Conservation (phyloP, 2,113 vertebrate species). For the Callithrix jacchus region DNA sequence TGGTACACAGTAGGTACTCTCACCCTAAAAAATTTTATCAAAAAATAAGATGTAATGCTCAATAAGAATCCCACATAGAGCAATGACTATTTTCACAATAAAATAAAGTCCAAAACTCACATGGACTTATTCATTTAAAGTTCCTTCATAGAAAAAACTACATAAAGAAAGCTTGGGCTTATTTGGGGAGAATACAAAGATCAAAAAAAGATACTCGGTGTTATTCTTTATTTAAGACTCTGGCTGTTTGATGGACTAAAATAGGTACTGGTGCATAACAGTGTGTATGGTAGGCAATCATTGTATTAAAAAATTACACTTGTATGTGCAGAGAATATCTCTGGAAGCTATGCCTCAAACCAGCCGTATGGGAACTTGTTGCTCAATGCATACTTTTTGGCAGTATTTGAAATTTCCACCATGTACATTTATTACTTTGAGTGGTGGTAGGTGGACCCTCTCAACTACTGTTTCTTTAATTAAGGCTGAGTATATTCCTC, state of each 20-base stretch:
- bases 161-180: neutral
- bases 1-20: neutral
- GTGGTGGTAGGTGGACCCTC: neutral
- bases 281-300: accelerated
- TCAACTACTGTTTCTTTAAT: neutral
- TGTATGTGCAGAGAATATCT: neutral
- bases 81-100: neutral
- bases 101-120: neutral
- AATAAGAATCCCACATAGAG: neutral
- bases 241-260: neutral
- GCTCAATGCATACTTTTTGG: neutral
- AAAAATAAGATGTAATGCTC: neutral
- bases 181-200: neutral
- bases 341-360: neutral
- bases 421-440: neutral
- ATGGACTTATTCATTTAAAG: neutral
- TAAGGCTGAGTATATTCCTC: neutral
- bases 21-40: neutral
- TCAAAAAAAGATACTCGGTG: neutral
- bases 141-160: neutral
- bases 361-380: neutral
- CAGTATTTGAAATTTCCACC: neutral
- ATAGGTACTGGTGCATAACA: accelerated
- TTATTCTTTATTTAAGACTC: neutral
- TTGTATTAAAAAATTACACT: neutral